Evolutionary conservation across 2,797 vertebrate species (phyloP).

Genomic region (Sebastes steindachneri): DNA sequence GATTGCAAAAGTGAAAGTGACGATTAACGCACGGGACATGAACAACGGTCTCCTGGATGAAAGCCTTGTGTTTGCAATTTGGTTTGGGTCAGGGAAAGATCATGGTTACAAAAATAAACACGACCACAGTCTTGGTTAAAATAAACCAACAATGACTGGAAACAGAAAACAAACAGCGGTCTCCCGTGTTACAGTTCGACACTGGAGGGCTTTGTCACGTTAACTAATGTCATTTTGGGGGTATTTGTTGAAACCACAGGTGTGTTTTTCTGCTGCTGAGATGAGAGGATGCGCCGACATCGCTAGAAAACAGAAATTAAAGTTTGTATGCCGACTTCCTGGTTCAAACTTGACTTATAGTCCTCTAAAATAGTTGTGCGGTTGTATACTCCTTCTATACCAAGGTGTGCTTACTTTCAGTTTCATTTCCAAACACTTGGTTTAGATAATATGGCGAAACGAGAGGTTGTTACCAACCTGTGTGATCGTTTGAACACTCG

Average conservation of each 20-base stretch:
- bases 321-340: neutral
- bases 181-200: neutral
- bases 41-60: too few species aligned
- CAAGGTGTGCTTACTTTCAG: neutral
- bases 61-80: neutral
- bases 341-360: neutral
- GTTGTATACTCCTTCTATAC: neutral
- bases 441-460: neutral
- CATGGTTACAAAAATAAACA: neutral
- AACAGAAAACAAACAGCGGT: neutral
- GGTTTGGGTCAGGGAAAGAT: neutral
- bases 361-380: neutral
- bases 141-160: neutral
- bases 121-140: neutral
- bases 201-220: neutral
- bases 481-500: neutral
- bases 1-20: too few species aligned
- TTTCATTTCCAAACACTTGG: neutral
- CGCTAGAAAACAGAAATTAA: neutral
- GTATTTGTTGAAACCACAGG: neutral
- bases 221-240: neutral
- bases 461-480: neutral
- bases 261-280: neutral
- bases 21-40: accelerated
- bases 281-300: neutral